Evolutionary conservation across 1,140 invertebrate genomes (phyloP), one percentile per base, ranked within the genome.

Genomic region (Heterodera schachtii): DNA sequence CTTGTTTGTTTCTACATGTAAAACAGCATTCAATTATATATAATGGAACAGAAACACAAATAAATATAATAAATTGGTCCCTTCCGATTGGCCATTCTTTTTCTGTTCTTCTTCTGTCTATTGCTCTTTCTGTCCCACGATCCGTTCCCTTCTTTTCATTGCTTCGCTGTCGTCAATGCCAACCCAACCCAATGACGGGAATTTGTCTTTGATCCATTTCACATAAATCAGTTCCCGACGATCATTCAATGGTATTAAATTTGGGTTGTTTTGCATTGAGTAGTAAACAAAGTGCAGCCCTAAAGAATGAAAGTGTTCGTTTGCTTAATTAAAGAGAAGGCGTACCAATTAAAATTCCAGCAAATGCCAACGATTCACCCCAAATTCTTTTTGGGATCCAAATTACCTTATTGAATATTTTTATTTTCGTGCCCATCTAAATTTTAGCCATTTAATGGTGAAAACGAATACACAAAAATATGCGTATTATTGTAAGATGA

Each of bases 201-300:
- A 75, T 46, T 49, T 43, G 41, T 75, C 2, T 31, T 75, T 75
- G 9, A 75, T 11, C 74, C 74, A 75, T 57, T 67, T 7, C 44
- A 75, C 21, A 19, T 75, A 67, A 43, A 67, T 31, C 41, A 75
- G 43, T n/a, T 75, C 74, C 19, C 41, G 8, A 9, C 74, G 74
- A 31, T 75, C 52, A 19, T 66, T 13, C 74, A 0, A 9, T 44
- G 74, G 6, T 4, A 31, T 67, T 44, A 75, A 19, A 11, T 4
- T 44, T 19, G 52, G 11, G 41, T 75, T 75, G 3, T 49, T 41
- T 49, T 75, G 74, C 6, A 75, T 75, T 0, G 3, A 6, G 64
- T 75, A 75, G 43, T 75, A 75, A n/a, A 60, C 74, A 13, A 60
- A 67, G 64, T 75, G 74, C 11, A 75, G 6, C 3, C 44, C 71